Percentiles rank a stretch among this genome's conserved stretches.
Evolutionary conservation across 1,140 invertebrate species (phyloP).

Genomic region (Goniozus legneri): DNA sequence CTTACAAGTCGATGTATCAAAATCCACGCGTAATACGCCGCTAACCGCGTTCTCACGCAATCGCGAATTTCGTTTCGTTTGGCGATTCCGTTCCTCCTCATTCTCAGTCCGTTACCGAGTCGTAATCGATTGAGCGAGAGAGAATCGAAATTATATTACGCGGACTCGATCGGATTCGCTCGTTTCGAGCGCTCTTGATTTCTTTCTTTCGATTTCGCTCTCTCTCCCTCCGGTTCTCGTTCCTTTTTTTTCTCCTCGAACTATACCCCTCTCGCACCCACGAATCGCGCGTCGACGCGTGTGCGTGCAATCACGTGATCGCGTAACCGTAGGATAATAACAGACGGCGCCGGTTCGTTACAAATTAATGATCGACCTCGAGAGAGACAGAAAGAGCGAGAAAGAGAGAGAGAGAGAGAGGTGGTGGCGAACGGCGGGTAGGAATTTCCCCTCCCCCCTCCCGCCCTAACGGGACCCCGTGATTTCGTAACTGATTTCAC

Average conservation of each 20-base stretch:
- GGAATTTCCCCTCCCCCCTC: too few species aligned
- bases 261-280: slow-evolving; percentile 4
- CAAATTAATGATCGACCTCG: slow-evolving; percentile 46
- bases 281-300: slow-evolving; percentile 5
- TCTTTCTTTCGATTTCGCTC: too few species aligned
- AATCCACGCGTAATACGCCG: too few species aligned
- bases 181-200: too few species aligned
- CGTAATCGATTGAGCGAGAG: too few species aligned
- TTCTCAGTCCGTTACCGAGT: too few species aligned
- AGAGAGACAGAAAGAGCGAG: slow-evolving; percentile 17
- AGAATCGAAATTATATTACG: slow-evolving; percentile 9
- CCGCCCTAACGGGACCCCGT: slow-evolving; percentile 34
- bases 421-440: not conserved
- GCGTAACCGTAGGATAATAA: slow-evolving; percentile 43
- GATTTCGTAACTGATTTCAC: slow-evolving; percentile 50
- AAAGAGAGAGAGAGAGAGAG: not conserved
- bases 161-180: not conserved
- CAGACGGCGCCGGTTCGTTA: slow-evolving; percentile 44
- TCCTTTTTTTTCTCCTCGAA: too few species aligned
- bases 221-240: too few species aligned
- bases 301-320: slow-evolving; percentile 30
- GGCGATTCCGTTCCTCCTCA: too few species aligned
- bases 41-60: too few species aligned
- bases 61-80: too few species aligned
- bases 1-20: too few species aligned